Conservation (phyloP, 2,888 invertebrate genomes). For the Plebejus argus region DNA sequence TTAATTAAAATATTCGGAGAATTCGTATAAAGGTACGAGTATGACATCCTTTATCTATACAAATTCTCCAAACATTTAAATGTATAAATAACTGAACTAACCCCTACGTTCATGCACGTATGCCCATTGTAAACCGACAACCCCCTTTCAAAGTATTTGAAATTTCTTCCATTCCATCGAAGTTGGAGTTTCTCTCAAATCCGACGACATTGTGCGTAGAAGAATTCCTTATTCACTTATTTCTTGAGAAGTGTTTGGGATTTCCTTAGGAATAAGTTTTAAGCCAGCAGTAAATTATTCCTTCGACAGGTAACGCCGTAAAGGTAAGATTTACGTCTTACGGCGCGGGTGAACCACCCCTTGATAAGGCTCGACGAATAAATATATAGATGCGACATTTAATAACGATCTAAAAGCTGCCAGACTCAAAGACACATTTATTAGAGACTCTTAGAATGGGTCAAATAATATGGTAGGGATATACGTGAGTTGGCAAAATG, state of each 20-base stretch:
- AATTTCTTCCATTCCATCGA: constrained; percentile 65
- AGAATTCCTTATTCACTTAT: constrained; percentile 78
- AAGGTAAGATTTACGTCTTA: constrained; percentile 78
- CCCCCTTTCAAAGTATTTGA: constrained; percentile 43
- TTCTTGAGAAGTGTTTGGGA: constrained; percentile 78
- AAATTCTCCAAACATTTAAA: background rate
- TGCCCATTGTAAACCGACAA: constrained; percentile 29
- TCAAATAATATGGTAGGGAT: too few relatives aligned
- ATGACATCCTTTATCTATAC: too few relatives aligned
- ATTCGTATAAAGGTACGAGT: too few relatives aligned
- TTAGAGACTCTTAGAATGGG: background rate
- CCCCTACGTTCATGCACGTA: constrained; percentile 13
- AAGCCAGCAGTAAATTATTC: constrained; percentile 80
- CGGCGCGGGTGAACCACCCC: constrained; percentile 67
- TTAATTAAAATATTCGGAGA: background rate
- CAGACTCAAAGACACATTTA: background rate
- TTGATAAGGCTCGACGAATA: constrained; percentile 60
- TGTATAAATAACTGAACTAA: constrained; percentile 5
- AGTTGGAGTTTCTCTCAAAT: constrained; percentile 64
- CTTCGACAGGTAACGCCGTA: constrained; percentile 79
- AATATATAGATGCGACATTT: constrained; percentile 15
- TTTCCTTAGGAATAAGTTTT: constrained; percentile 75
- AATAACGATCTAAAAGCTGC: background rate
- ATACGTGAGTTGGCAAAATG: too few relatives aligned
- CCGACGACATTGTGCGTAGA: constrained; percentile 53